These are phyloP conservation scores for Zaprionus obscuricornis DNA, from an alignment of 2,888 invertebrate species.

Conservation along the genomic window DNA sequence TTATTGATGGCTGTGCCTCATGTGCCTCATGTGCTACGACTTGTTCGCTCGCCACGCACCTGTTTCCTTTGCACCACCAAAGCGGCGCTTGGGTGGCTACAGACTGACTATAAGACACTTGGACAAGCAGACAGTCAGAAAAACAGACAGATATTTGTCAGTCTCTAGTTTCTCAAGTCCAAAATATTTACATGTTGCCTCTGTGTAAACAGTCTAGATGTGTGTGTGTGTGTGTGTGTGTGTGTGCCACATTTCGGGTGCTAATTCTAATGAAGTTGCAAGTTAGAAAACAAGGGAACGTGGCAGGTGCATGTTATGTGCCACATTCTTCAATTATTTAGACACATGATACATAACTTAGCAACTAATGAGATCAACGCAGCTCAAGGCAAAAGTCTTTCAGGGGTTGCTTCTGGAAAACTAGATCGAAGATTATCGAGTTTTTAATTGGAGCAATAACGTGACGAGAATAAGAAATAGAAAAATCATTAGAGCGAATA, in stretches of 20 bases:
- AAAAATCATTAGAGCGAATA: too few species aligned
- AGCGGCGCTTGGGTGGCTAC: constrained; percentile 40
- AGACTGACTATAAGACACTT: too few species aligned
- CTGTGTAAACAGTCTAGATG: constrained; percentile 8
- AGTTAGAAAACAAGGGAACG: constrained; percentile 35
- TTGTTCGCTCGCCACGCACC: constrained; percentile 42
- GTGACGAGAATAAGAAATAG: neutral
- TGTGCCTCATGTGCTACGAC: constrained; percentile 18
- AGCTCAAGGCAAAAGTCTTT: too few species aligned
- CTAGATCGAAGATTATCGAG: constrained; percentile 15
- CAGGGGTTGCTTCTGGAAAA: neutral
- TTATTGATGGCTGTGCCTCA: constrained; percentile 28
- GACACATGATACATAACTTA: constrained; percentile 32
- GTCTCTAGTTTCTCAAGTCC: neutral
- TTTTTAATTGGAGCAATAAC: neutral
- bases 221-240: too few species aligned
- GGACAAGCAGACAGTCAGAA: constrained; percentile 7
- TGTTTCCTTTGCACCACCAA: constrained; percentile 65
- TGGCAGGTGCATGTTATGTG: constrained; percentile 60
- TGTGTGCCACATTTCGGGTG: constrained; percentile 33
- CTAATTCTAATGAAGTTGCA: constrained; percentile 68
- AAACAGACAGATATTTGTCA: constrained; percentile 5
- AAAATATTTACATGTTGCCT: constrained; percentile 59
- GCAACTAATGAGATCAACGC: constrained; percentile 44
- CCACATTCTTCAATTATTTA: constrained; percentile 42